Base-by-base conservation (phyloP, 2,113 vertebrate species). In the Orthochromis malagaraziensis region DNA sequence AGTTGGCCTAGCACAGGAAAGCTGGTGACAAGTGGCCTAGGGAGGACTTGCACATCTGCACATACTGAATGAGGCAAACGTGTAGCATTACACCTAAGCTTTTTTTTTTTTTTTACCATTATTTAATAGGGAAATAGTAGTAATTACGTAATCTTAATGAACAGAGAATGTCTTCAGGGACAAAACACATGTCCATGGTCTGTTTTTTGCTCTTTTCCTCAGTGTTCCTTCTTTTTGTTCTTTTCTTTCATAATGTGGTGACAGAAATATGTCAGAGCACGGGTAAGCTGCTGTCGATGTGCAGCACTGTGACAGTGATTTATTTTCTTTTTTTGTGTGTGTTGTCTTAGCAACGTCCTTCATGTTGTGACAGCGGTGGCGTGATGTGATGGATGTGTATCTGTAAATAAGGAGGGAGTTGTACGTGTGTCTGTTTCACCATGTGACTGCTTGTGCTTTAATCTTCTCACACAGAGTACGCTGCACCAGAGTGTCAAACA, bases 221-320 rank as follows among this genome's bases (percentile, higher is more conserved):
- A 79, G 33, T 49, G 83, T 70, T n/a, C 19, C 31, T 54, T 33
- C 17, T 55, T 57, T 80, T 75, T 79, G 12, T 47, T 81, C 31
- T 29, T 83, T 53, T 79, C 68, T 21, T 84, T 57, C 19, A 90
- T 95, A 90, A 86, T 95, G 94, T 95, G 96, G 92, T 95, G 95
- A 95, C 96, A 97, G 97, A 98, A 97, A 97, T 97, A 96, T 91
- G 95, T 97, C 95, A 96, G 95, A 96, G 97, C 96, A 47, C 96
- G 97, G 97, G 97, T 97, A 97, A 97, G 97, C 85, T 38, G 51
- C 79, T 65, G 90, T 89, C 6, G 3, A 60, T 81, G 24, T 31
- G n/a, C 60, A 40, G 79, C 68, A 10, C 16, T 26, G 26, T 87
- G 55, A 70, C 47, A 8, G 54, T 79, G 55, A 53, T 80, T 9